These are phyloP conservation scores for Coreius guichenoti DNA, from an alignment of 2,797 vertebrate species.

Conservation along the genomic window DNA sequence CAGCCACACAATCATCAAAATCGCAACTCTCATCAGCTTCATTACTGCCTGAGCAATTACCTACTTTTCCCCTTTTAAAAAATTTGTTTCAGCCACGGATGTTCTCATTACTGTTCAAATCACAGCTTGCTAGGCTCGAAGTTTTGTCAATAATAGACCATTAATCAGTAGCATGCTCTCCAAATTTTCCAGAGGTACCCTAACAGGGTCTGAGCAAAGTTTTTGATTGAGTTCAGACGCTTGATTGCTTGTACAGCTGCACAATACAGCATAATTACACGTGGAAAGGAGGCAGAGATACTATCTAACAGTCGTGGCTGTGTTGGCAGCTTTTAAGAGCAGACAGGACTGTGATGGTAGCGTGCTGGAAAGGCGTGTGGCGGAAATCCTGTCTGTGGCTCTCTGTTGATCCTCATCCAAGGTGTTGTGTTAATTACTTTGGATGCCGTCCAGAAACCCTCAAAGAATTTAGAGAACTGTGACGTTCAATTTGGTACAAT, in stretches of 20 bases:
- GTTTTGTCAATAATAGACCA: conserved; percentile 51
- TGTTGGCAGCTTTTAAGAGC: conserved; percentile 64
- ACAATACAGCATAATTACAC: conserved; percentile 67
- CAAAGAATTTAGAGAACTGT: conserved; percentile 62
- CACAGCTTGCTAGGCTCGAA: conserved; percentile 28
- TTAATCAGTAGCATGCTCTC: conserved; percentile 55
- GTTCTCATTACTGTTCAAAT: conserved; percentile 54
- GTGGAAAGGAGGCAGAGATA: conserved; percentile 57
- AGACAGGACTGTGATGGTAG: conserved; percentile 39
- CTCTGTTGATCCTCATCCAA: conserved; percentile 67
- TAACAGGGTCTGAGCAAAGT: conserved; percentile 49
- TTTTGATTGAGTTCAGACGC: conserved; percentile 52
- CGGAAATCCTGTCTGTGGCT: conserved; percentile 60
- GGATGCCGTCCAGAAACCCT: conserved; percentile 70
- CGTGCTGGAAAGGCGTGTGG: not conserved
- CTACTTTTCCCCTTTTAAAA: conserved; percentile 29
- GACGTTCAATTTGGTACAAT: conserved; percentile 69
- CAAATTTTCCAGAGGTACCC: conserved; percentile 42
- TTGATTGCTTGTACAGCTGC: conserved; percentile 60
- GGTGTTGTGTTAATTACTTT: conserved; percentile 76
- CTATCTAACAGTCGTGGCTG: conserved; percentile 62
- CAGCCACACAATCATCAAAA: conserved; percentile 44
- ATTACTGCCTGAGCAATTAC: conserved; percentile 40
- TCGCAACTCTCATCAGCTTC: conserved; percentile 46
- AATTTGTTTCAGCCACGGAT: conserved; percentile 42